A percentile compares a stretch with the other conserved stretches of the same genome.
Conservation (phyloP, 2,797 vertebrate genomes). For the Fringilla coelebs region DNA sequence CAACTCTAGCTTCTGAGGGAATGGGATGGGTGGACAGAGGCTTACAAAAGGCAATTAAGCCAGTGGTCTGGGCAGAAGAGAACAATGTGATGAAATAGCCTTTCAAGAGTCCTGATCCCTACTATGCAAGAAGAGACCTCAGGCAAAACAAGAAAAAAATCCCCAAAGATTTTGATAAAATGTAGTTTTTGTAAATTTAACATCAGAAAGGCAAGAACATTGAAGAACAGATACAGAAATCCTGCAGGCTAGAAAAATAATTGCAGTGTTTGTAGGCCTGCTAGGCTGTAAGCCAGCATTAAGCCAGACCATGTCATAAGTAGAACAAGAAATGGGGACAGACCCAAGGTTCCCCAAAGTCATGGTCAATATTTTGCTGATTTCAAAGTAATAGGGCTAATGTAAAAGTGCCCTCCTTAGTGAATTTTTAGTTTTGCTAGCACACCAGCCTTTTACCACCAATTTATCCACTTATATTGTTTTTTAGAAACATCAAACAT, state of each 20-base stretch:
- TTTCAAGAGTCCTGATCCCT: neutral
- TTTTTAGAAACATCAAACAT: neutral
- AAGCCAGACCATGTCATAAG: neutral
- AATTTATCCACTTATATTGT: neutral
- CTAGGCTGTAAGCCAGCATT: neutral
- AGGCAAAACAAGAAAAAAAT: neutral
- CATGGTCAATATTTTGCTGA: neutral
- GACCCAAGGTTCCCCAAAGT: neutral
- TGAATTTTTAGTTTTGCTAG: neutral
- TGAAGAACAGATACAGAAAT: neutral
- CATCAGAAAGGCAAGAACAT: neutral
- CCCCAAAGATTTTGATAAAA: neutral
- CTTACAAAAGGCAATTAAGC: neutral
- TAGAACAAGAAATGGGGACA: neutral
- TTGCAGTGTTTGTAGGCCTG: neutral
- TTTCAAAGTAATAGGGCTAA: neutral
- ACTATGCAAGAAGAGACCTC: neutral
- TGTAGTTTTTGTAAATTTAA: neutral
- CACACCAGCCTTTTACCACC: neutral
- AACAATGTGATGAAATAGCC: neutral
- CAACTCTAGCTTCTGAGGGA: neutral
- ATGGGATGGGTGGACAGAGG: neutral
- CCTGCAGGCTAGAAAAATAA: neutral
- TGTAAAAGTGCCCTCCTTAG: neutral
- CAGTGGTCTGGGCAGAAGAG: neutral